These are phyloP conservation scores for Drosophila kanekoi DNA, from an alignment of 2,888 invertebrate genomes.

Conservation along the genomic window DNA sequence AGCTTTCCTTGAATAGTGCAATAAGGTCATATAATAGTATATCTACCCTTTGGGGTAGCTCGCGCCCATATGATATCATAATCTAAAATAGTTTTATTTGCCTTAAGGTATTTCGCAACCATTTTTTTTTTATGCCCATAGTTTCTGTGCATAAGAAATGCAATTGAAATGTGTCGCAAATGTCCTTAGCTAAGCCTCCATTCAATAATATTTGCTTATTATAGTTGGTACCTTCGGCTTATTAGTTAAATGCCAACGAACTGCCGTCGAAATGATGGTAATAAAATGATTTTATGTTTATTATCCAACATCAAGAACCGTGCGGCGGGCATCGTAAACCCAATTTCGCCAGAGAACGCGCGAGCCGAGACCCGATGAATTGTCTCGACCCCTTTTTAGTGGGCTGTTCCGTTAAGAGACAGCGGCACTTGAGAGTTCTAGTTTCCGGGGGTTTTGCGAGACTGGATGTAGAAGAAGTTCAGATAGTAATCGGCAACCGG, in stretches of 20 bases:
- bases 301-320: constrained; percentile 61
- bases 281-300: constrained; percentile 79
- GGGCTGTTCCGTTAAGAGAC: constrained; percentile 51
- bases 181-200: constrained; percentile 5
- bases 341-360: constrained; percentile 59
- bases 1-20: not conserved
- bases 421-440: constrained; percentile 68
- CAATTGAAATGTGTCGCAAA: constrained; percentile 11
- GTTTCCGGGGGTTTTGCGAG: constrained; percentile 62
- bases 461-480: not conserved
- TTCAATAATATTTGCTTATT: constrained; percentile 33
- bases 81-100: constrained; percentile 10
- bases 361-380: constrained; percentile 4
- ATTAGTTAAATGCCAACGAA: constrained; percentile 73
- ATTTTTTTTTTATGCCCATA: constrained; percentile 27
- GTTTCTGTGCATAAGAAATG: constrained; percentile 38
- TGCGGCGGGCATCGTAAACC: constrained; percentile 67
- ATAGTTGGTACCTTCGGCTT: constrained; percentile 43
- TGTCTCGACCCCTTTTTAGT: constrained; percentile 46
- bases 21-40: too few species aligned
- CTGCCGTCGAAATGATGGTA: constrained; percentile 47
- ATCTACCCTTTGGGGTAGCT: not conserved
- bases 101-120: not conserved
- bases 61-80: not conserved
- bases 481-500: constrained; percentile 67